Evolutionary conservation across 2,888 invertebrate genomes (phyloP).

Genomic region (Dryococelus australis): DNA sequence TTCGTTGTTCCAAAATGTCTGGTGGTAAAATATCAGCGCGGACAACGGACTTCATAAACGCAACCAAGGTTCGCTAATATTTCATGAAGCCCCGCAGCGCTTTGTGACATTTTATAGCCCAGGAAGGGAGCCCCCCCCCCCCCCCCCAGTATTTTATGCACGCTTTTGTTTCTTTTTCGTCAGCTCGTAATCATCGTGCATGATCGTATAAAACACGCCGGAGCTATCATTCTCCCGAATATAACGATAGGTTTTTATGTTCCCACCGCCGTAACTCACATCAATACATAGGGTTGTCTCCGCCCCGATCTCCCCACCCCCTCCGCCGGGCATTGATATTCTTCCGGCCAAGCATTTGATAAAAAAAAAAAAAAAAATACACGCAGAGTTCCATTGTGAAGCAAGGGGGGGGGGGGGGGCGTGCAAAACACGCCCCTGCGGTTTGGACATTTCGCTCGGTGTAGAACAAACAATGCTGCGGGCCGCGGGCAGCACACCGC

Average conservation of each 20-base stretch:
- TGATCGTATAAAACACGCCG: slow-evolving; percentile 16
- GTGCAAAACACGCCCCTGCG: neutral
- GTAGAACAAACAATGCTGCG: neutral
- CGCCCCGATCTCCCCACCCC: neutral
- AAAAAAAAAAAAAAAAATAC: neutral
- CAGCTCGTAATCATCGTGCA: slow-evolving; percentile 16
- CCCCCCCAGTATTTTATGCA: slow-evolving; percentile 6
- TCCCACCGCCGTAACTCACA: slow-evolving; percentile 1
- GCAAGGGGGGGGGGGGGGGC: too few species aligned
- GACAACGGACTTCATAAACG: slow-evolving; percentile 11
- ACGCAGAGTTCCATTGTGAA: neutral
- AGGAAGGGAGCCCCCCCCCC: neutral
- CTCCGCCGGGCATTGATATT: neutral
- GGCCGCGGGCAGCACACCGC: neutral
- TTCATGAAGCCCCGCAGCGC: slow-evolving; percentile 3
- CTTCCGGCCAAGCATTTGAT: slow-evolving; percentile 10
- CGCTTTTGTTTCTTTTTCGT: slow-evolving; percentile 16
- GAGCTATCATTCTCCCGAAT: slow-evolving; percentile 16
- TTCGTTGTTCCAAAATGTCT: neutral
- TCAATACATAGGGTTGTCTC: slow-evolving; percentile 9
- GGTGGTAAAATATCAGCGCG: neutral
- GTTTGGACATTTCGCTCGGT: neutral
- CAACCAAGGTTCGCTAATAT: neutral
- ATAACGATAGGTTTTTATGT: slow-evolving; percentile 16
- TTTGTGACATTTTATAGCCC: slow-evolving; percentile 16